Base-by-base conservation (phyloP, 1,140 invertebrate species). In the Bombus confusus region DNA sequence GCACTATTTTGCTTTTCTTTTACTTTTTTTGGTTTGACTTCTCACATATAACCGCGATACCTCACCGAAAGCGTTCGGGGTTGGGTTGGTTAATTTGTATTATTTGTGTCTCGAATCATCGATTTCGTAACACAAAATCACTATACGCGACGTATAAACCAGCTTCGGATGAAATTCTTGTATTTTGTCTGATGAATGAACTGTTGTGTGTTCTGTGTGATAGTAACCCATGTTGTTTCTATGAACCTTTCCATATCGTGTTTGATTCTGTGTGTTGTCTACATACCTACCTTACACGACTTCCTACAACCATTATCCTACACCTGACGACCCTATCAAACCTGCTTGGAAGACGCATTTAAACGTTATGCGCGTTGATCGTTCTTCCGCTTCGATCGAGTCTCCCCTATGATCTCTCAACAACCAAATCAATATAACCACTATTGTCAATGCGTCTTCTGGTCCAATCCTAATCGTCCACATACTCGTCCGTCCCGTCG, bases 1-100 rank as follows among this genome's bases (percentile, higher is more conserved):
- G 59, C 37, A 64, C 75, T 62, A 64, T 78, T 41, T 76, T 12
- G 52, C 13, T 76, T 88, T 85, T 71, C 83, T 69, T 86, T 86
- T 84, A 79, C 25, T 57, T 69, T 89, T 25, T 68, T 87, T 90
- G 77, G 88, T 93, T 92, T 93, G 83, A 86, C 78, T 87, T 85
- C 72, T 82, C 77, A 64, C 39, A 59, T n/a, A 47, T 34, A 52
- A 74, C 37, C 47, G 57, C 34, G n/a, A 71, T 28, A 69, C 9
- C 18, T 39, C 47, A 28, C 43, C 13, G 22, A n/a, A 31, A 15
- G 9, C 12, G 22, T 43, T 57, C n/a, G 22, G 47, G n/a, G 12
- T 25, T 64, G 12, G 28, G 18, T 39, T 59, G 39, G 22, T 77
- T 62, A 22, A n/a, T 62, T n/a, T 62, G 28, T 62, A 13, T 62